Conservation (phyloP, 2,888 invertebrate genomes). For the Heliconius cydno region DNA sequence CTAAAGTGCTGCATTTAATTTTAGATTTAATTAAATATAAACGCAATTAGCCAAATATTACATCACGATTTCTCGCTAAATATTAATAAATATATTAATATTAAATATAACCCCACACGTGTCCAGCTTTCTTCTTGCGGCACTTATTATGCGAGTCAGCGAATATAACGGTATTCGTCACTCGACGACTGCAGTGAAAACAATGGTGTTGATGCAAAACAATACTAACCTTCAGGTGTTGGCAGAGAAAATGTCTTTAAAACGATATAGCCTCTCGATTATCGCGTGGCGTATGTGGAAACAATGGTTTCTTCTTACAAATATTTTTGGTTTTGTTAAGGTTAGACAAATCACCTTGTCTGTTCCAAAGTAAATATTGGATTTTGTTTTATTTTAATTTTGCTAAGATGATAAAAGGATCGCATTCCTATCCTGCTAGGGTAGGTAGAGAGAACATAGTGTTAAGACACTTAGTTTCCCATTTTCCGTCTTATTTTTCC, state of each 20-base stretch:
- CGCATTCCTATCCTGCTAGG: neutral
- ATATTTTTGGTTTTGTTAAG: neutral
- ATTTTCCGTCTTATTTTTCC: no score
- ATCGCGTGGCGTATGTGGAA: slow-evolving; percentile 19
- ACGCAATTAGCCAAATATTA: no score
- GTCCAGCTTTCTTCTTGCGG: slow-evolving; percentile 42
- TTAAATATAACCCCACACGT: neutral
- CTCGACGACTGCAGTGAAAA: slow-evolving; percentile 54
- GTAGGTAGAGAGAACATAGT: neutral
- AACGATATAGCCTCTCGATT: slow-evolving; percentile 26
- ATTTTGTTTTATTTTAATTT: neutral
- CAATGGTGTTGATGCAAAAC: slow-evolving; percentile 48
- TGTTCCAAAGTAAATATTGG: neutral
- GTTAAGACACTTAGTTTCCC: no score
- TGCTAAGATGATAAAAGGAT: neutral
- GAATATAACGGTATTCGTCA: slow-evolving; percentile 43
- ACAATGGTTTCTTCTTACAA: neutral
- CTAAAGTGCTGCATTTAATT: no score
- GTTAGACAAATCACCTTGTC: neutral
- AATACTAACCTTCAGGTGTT: slow-evolving; percentile 36
- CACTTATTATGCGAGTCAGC: slow-evolving; percentile 41
- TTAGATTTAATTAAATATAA: no score
- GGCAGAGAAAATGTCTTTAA: slow-evolving; percentile 30
- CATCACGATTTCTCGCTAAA: no score
- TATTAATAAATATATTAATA: neutral